Evolutionary conservation across 1,140 invertebrate species (phyloP).

Genomic region (Polyergus mexicanus): DNA sequence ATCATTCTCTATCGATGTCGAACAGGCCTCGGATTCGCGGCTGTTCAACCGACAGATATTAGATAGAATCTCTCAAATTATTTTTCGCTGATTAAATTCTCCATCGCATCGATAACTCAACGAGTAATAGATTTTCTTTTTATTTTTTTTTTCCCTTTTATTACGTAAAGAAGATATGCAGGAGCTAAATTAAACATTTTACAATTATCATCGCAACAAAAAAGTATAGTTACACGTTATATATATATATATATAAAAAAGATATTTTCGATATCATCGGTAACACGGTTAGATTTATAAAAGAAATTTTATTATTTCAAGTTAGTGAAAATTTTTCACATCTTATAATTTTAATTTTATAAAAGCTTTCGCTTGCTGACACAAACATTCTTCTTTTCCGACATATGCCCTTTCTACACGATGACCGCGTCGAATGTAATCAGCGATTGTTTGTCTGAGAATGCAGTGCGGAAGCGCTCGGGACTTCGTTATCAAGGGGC

Average conservation of each 20-base stretch:
- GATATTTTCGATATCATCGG: neutral
- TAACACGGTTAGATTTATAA: neutral
- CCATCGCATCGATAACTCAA: slow-evolving; percentile 17
- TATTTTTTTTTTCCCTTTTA: too few species aligned
- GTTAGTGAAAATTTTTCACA: neutral
- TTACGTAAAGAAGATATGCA: neutral
- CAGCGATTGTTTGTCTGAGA: slow-evolving; percentile 3
- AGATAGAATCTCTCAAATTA: slow-evolving; percentile 21
- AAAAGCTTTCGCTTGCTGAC: neutral
- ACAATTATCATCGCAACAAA: neutral
- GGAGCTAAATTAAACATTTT: neutral
- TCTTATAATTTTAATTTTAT: neutral
- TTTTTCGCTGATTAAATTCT: slow-evolving; percentile 37
- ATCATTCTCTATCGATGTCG: slow-evolving; percentile 76
- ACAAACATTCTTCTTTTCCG: neutral
- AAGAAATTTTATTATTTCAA: neutral
- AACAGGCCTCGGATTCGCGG: slow-evolving; percentile 57
- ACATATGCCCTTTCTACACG: neutral
- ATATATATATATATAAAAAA: neutral
- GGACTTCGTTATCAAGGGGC: slow-evolving; percentile 23
- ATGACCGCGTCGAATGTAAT: neutral
- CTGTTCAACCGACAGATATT: slow-evolving; percentile 20
- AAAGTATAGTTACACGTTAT: neutral
- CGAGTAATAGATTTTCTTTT: neutral
- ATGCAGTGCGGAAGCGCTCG: slow-evolving; percentile 28